Evolutionary conservation across 1,140 invertebrate species (phyloP), one percentile per base, ranked within the genome.

Genomic region (Macrosteles quadrilineatus): DNA sequence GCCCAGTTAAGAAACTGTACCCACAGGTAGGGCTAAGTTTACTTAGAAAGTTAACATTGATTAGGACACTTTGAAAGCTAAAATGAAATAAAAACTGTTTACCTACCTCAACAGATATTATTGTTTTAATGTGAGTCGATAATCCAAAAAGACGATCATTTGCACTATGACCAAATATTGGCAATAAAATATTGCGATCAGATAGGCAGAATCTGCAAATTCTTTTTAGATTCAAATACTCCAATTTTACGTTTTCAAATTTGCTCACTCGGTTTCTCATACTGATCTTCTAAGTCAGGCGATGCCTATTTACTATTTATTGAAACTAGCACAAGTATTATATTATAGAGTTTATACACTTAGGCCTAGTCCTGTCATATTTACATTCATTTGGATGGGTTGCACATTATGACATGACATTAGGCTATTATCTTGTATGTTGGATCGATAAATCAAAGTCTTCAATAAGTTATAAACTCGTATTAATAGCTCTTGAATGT

Each of bases 141-240:
- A 68, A 19, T 55, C 55, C 47, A 31, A 53, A 57, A 47, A 68
- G 40, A 9, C 25, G 9, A 47, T 12, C 6, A 25, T 45, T 45
- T 32, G 57, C 53, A 3, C 32, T 40, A 25, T 25, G 43, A 25
- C 67, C 69, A 65, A 73, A 75, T 40, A 75, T 75, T 32, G 73
- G 69, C n/a, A 71, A 70, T 71, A 75, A 72, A 27, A 71, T 68
- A 17, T 71, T 71, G 23, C 70, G 67, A 0, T 72, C 43, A n/a
- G 50, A 59, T 14, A 74, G 59, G 40, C 74, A 75, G 6, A 75
- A 68, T 19, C 74, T 55, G 31, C 74, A 75, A 36, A 74, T 74
- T 67, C 73, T 67, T 29, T 72, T 43, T 17, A 75, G 31, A 43
- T 74, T 70, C 23, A 72, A 50, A 62, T 31, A 27, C 23, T 29